phyloP scores from a whole-genome alignment of 2,797 vertebrate species.

The Mycteria americana region DNA sequence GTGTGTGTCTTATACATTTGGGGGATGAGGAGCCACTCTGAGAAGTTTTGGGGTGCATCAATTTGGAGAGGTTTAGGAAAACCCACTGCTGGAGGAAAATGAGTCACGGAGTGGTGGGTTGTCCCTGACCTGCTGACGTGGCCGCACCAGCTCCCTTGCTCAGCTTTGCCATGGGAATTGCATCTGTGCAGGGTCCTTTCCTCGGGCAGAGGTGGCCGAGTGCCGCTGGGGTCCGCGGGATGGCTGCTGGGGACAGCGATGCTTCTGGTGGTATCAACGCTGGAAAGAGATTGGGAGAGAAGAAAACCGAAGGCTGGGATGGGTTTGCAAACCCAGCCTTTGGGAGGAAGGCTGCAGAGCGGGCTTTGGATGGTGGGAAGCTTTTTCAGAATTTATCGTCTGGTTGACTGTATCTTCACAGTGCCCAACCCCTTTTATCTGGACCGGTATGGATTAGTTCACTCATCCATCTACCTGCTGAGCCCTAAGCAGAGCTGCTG shows the following conservation, averaged over 20 bases:
- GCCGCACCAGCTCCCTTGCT: background rate
- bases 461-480: background rate
- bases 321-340: background rate
- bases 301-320: background rate
- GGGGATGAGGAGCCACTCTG: background rate
- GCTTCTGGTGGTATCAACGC: rapidly evolving
- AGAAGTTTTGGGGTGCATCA: background rate
- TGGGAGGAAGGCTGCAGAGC: background rate
- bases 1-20: too few relatives aligned
- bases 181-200: background rate
- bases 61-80: background rate
- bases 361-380: background rate
- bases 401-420: background rate
- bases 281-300: background rate
- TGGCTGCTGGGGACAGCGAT: rapidly evolving
- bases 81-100: background rate
- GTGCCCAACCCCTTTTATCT: background rate
- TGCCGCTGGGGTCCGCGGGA: rapidly evolving
- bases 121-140: background rate
- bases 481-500: background rate
- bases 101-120: background rate
- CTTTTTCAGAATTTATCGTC: background rate
- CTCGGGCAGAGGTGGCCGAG: background rate
- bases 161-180: background rate
- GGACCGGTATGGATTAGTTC: background rate